Base-by-base conservation (phyloP, 2,113 vertebrate species). In the Illadopsis cleaveri region DNA sequence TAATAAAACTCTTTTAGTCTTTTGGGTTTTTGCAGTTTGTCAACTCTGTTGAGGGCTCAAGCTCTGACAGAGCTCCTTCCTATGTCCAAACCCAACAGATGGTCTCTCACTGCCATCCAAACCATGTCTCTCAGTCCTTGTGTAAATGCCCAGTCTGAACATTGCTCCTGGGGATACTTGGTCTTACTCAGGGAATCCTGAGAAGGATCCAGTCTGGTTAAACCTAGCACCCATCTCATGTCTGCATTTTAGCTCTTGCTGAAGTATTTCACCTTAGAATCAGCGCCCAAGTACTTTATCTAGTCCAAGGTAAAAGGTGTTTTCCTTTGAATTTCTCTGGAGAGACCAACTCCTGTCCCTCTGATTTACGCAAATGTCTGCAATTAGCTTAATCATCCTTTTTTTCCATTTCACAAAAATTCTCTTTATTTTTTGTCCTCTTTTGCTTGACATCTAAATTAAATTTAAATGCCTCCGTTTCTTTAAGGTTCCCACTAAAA, bases 111-210 rank as follows among this genome's bases (percentile, higher is more conserved):
- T 60, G 51, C 27, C 35, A 28, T 58, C 33, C 68, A 69, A 58
- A 30, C 30, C 40, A 7, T 38, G 18, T 68, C 18, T 73, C 7
- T 73, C 44, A 51, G 0, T 62, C 48, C 9, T 1, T 66, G 20
- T 27, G 28, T 33, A 48, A 28, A 62, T 18, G 45, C 13, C 12
- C 44, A 38, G 27, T 31, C 13, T 54, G 48, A 51, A 15, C 33
- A 27, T 66, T 2, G 0, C 18, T n/a, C 16, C 40, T 89, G 44
- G 21, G 71, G 12, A 11, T 7, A 50, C 4, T 3, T 47, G 13
- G 6, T 89, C 61, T 48, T 62, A 40, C n/a, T 85, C n/a, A 57
- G 56, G 81, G 37, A 37, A 47, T 70, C 47, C 87, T 77, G 77
- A 73, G 54, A 38, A 65, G 37, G 27, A 65, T 87, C 50, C n/a